These are phyloP conservation scores for Varecia variegata DNA, from an alignment of 2,797 vertebrate genomes.

Conservation along the genomic window DNA sequence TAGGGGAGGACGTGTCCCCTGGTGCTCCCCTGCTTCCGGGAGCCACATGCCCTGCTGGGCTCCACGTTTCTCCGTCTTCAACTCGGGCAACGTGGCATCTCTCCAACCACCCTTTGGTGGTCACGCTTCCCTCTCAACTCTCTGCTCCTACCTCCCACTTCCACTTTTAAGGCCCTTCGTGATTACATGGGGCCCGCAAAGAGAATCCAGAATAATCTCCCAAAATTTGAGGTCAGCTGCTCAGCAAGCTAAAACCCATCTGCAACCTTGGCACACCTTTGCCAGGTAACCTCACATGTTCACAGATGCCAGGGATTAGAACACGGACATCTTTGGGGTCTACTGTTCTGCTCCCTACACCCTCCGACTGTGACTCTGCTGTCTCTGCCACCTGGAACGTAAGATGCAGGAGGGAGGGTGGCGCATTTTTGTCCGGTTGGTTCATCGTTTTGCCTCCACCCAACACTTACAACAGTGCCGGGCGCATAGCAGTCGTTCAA, in stretches of 20 bases:
- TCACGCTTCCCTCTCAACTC: background rate
- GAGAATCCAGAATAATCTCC: background rate
- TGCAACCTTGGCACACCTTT: rapidly evolving
- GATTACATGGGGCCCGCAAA: background rate
- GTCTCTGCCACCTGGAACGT: background rate
- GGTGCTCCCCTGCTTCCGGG: background rate
- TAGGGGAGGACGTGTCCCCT: rapidly evolving
- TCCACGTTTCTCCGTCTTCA: background rate
- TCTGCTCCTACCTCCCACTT: background rate
- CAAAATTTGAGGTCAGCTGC: background rate
- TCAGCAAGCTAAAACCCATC: background rate
- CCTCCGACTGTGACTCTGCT: rapidly evolving
- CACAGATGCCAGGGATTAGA: too few relatives aligned
- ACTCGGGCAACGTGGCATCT: rapidly evolving
- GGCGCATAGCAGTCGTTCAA: background rate
- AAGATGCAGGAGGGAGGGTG: background rate
- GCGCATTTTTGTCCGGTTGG: background rate
- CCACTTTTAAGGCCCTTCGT: background rate
- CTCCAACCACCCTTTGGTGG: rapidly evolving
- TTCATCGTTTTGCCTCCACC: background rate
- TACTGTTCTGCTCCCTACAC: background rate
- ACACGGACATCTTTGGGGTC: background rate
- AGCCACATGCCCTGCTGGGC: rapidly evolving
- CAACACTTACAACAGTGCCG: rapidly evolving
- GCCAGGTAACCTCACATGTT: rapidly evolving